phyloP scores from a whole-genome alignment of 2,888 invertebrate genomes.

The Coelogynopora nodosa region DNA sequence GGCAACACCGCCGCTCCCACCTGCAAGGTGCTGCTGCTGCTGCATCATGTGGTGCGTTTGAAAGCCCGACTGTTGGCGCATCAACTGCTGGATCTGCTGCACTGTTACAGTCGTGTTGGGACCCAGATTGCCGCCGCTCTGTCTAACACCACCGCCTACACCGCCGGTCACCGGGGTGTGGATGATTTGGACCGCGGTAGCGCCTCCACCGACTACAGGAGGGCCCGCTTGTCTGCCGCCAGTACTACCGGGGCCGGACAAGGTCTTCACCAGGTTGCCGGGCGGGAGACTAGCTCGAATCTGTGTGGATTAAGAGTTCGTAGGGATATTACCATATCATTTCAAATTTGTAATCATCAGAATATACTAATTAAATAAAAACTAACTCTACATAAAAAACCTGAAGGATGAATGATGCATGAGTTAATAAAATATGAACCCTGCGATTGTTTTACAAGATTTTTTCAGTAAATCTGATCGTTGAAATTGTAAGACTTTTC shows the following conservation, averaged over 20 bases:
- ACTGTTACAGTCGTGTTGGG: not conserved
- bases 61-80: not conserved
- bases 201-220: not conserved
- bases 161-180: not conserved
- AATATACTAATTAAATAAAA: too few species aligned
- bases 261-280: not conserved
- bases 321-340: too few species aligned
- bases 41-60: not conserved
- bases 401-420: too few species aligned
- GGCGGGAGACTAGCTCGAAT: not conserved
- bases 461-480: too few species aligned
- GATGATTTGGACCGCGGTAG: not conserved
- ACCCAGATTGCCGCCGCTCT: not conserved
- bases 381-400: too few species aligned
- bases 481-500: too few species aligned
- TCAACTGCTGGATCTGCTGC: not conserved
- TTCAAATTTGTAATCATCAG: too few species aligned
- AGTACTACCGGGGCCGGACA: not conserved
- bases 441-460: too few species aligned
- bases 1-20: not conserved
- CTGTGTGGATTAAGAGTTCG: too few species aligned
- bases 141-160: not conserved
- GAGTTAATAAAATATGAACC: too few species aligned
- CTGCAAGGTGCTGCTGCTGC: too few species aligned
- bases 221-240: not conserved